phyloP scores from a whole-genome alignment of 92 coral and sea anemone species.

The Hydrozoanthus gracilis region DNA sequence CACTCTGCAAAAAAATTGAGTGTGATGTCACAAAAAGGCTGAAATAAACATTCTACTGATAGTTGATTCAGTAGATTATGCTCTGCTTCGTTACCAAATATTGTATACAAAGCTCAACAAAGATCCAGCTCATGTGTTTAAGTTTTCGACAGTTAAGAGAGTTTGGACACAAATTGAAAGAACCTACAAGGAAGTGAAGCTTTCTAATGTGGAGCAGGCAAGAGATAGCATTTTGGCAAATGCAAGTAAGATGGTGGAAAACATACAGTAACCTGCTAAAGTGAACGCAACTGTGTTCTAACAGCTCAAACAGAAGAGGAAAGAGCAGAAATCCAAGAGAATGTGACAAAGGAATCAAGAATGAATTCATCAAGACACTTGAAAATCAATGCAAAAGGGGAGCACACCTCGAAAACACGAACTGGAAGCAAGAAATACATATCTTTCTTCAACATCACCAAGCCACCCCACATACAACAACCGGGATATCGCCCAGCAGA shows the following conservation, averaged over 20 bases:
- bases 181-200: conserved; percentile 6
- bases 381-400: too few species aligned
- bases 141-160: conserved; percentile 7
- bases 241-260: conserved; percentile 7
- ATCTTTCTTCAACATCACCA: conserved; percentile 57
- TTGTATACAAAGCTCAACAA: neutral
- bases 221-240: conserved; percentile 14
- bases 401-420: conserved; percentile 45
- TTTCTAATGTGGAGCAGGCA: conserved; percentile 6
- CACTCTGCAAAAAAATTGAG: conserved; percentile 9
- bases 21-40: conserved; percentile 23
- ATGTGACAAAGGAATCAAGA: conserved; percentile 30
- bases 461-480: conserved; percentile 63
- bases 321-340: conserved; percentile 1
- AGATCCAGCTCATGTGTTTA: neutral
- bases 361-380: too few species aligned
- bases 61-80: conserved; percentile 8
- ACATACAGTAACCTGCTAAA: conserved; percentile 4
- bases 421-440: conserved; percentile 66
- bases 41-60: conserved; percentile 12
- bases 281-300: conserved; percentile 9
- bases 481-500: conserved; percentile 57
- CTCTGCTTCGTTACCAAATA: neutral
- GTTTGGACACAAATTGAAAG: conserved; percentile 6
- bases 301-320: conserved; percentile 35